These are phyloP conservation scores for Neoaliturus tenellus DNA, from an alignment of 2,888 invertebrate genomes.

Conservation along the genomic window DNA sequence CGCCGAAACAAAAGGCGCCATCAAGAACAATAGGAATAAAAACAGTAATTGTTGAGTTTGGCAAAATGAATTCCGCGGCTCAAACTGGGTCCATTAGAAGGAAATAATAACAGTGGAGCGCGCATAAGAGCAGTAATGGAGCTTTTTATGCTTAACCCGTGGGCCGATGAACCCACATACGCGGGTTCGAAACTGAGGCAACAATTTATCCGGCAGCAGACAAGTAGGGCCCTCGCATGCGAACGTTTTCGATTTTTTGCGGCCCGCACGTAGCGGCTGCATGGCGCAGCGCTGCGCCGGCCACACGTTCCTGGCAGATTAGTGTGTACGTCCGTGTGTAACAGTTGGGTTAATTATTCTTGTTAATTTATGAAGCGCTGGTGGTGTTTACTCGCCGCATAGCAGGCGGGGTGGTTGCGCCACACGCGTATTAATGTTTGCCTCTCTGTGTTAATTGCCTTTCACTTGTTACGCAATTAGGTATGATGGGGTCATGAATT, in stretches of 20 bases:
- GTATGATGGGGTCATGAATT: background rate
- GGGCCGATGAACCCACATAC: constrained; percentile 12
- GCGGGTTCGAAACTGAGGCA: constrained; percentile 14
- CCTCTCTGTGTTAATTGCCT: constrained; percentile 30
- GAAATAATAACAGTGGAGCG: constrained; percentile 17
- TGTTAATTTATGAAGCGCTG: constrained; percentile 30
- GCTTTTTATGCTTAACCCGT: constrained; percentile 25
- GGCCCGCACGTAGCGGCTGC: constrained; percentile 21
- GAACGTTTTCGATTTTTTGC: constrained; percentile 22
- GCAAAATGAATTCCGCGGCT: constrained; percentile 35
- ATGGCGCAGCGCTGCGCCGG: background rate
- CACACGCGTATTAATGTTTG: constrained; percentile 13
- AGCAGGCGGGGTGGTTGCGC: background rate
- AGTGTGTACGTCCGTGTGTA: background rate
- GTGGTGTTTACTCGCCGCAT: no score
- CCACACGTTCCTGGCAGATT: background rate
- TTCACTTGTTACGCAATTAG: background rate
- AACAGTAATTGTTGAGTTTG: constrained; percentile 47
- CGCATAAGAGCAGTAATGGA: constrained; percentile 19
- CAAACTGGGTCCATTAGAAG: constrained; percentile 23
- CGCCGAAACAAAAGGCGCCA: constrained; percentile 7
- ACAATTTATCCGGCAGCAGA: constrained; percentile 39
- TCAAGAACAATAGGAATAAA: constrained; percentile 46
- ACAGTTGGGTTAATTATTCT: constrained; percentile 20
- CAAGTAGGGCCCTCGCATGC: constrained; percentile 45